Evolutionary conservation across 2,888 invertebrate species (phyloP), one percentile per base, ranked within the genome.

Genomic region (Labia minor): DNA sequence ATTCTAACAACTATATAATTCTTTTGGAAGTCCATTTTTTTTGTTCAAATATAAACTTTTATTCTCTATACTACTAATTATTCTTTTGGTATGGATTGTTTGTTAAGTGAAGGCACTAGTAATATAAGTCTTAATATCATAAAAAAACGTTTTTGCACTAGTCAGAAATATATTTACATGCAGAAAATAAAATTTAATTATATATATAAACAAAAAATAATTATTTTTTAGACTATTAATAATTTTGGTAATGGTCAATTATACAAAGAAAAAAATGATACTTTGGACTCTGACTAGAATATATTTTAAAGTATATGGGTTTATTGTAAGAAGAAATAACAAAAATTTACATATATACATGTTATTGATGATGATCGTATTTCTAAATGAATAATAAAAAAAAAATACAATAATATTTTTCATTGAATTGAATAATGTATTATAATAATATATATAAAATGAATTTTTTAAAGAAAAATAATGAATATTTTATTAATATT

Each of bases 31-130:
- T 49, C 49, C 49, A 33, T n/a, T 33, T 49, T 49, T 49, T 49
- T 49, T 16, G 16, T n/a, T 49, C 49, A 49, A 49, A 49, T 49
- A 49, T 49, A 49, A 49, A 49, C 16, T 49, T 49, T 49, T 49
- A 49, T 49, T 49, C 16, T 49, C 49, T 49, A 49, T 8, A 49
- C 49, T 49, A 49, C 14, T 49, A 8, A n/a, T 49, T 49, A n/a
- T 49, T 49, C 16, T 49, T 49, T 49, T 49, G 49, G 49, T 49
- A 49, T 49, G 49, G 49, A 49, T 49, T 49, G 49, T 49, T 49
- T 49, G 49, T 49, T 49, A 49, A 49, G 49, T 49, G 49, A 49
- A 49, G 49, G 49, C 49, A 49, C 49, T 49, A 49, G 49, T 49
- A 49, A 49, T 49, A n/a, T 49, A 49, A 49, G 49, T 49, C 49